Percentiles rank a stretch among this genome's conserved stretches.
These are phyloP conservation scores for Drosophila tanythrix DNA, from an alignment of 2,888 invertebrate genomes.

Conservation along the genomic window DNA sequence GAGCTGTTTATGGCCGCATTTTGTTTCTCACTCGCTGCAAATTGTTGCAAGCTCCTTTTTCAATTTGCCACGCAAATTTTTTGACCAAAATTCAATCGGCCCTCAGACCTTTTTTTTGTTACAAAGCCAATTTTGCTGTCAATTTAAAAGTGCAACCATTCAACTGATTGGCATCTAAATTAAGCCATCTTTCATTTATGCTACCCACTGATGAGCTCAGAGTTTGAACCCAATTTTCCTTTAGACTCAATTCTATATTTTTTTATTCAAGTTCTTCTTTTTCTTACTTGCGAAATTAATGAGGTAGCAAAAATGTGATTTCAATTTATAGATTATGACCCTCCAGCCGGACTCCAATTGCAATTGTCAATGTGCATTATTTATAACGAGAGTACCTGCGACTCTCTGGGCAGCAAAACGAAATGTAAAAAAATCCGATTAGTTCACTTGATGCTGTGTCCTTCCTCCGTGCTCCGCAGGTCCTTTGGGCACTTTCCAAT, in stretches of 20 bases:
- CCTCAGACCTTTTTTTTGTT: slow-evolving; percentile 4
- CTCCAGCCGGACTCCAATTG: slow-evolving; percentile 23
- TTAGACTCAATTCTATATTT: slow-evolving; percentile 1
- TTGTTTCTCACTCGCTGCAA: slow-evolving; percentile 38
- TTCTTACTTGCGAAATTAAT: slow-evolving; percentile 56
- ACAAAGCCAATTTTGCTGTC: not conserved
- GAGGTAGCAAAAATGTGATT: slow-evolving; percentile 74
- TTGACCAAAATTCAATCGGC: slow-evolving; percentile 39
- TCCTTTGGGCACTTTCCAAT: slow-evolving; percentile 46
- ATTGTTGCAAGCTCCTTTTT: slow-evolving; percentile 54
- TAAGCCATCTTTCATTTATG: slow-evolving; percentile 63
- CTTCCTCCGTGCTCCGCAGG: slow-evolving; percentile 13
- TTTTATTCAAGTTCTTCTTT: slow-evolving; percentile 15
- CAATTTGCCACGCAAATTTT: slow-evolving; percentile 34
- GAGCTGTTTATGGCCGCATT: slow-evolving; percentile 62
- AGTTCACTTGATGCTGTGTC: slow-evolving; percentile 60
- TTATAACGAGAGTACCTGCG: slow-evolving; percentile 45
- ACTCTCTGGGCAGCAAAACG: slow-evolving; percentile 7
- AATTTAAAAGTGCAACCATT: slow-evolving; percentile 35
- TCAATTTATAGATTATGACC: slow-evolving; percentile 71
- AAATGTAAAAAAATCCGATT: slow-evolving; percentile 61
- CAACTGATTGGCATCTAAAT: slow-evolving; percentile 66
- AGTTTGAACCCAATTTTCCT: slow-evolving; percentile 31
- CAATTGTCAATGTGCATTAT: slow-evolving; percentile 69
- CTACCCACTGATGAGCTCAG: slow-evolving; percentile 27